Percentiles rank a stretch among this genome's conserved stretches.
These are phyloP conservation scores for Drosophila albomicans DNA, from an alignment of 1,140 invertebrate genomes.

Conservation along the genomic window DNA sequence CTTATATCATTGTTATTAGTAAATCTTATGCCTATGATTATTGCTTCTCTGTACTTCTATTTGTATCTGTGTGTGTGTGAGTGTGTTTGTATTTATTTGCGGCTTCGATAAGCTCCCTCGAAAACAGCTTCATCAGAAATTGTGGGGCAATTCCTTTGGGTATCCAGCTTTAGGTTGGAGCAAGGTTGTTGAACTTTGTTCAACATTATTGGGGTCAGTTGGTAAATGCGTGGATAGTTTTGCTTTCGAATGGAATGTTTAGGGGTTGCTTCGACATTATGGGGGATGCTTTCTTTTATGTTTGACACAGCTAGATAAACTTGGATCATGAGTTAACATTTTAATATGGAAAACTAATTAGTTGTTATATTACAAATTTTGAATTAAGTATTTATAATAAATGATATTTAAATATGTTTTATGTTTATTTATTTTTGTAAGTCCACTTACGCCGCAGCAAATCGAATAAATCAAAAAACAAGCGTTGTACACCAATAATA, in stretches of 20 bases:
- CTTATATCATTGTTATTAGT: conserved; percentile 82
- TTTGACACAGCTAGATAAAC: too few species aligned
- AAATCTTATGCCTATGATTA: conserved; percentile 74
- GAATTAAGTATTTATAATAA: too few species aligned
- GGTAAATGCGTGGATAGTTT: conserved; percentile 49
- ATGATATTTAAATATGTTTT: too few species aligned
- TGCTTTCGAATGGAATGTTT: conserved; percentile 26
- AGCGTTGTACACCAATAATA: too few species aligned
- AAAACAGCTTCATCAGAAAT: conserved; percentile 44
- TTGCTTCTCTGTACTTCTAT: conserved; percentile 42
- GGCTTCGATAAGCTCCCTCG: conserved; percentile 45
- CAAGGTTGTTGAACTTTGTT: conserved; percentile 68
- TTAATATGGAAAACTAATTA: too few species aligned
- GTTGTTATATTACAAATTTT: too few species aligned
- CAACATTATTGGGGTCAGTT: conserved; percentile 51
- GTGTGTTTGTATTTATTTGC: conserved; percentile 25
- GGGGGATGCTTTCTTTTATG: conserved; percentile 2
- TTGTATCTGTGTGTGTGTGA: conserved; percentile 3
- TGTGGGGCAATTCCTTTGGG: conserved; percentile 61
- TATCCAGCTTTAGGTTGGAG: conserved; percentile 13
- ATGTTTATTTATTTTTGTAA: too few species aligned
- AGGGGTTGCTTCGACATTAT: conserved; percentile 26
- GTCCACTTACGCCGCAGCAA: too few species aligned
- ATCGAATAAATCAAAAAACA: too few species aligned
- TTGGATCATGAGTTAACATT: too few species aligned